A percentile compares a stretch with the other conserved stretches of the same genome.
Evolutionary conservation across 1,140 invertebrate species (phyloP).

Genomic region (Venturia canescens): DNA sequence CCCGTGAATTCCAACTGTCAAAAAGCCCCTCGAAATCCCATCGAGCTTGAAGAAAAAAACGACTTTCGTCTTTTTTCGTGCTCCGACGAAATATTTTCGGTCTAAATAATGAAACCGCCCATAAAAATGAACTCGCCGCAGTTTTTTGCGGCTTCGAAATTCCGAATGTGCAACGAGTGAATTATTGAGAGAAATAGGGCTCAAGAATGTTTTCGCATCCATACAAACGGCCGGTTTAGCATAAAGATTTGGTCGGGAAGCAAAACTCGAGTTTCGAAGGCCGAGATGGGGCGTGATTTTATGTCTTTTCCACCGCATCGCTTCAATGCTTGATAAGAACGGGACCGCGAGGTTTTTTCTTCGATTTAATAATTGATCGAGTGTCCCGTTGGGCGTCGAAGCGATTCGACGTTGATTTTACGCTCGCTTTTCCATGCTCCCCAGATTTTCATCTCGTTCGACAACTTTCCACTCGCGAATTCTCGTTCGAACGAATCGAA

Average conservation of each 20-base stretch:
- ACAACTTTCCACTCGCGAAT: not conserved
- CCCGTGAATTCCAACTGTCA: no score
- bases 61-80: not conserved
- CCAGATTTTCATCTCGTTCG: not conserved
- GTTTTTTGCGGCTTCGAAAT: not conserved
- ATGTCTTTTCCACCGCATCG: conserved; percentile 47
- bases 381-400: not conserved
- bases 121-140: not conserved
- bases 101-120: not conserved
- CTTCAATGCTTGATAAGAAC: conserved; percentile 63
- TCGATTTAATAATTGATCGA: conserved; percentile 1
- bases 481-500: conserved; percentile 41
- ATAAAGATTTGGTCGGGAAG: conserved; percentile 49
- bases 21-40: no score
- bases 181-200: conserved; percentile 17
- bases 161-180: not conserved
- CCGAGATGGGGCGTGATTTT: not conserved
- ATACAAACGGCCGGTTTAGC: conserved; percentile 70
- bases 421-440: not conserved
- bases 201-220: conserved; percentile 46
- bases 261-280: not conserved
- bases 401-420: conserved; percentile 5
- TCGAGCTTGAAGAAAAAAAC: no score
- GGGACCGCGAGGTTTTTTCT: not conserved
- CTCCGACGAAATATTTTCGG: not conserved